phyloP scores from a whole-genome alignment of 2,797 vertebrate species.

The Emydoidea blandingii region DNA sequence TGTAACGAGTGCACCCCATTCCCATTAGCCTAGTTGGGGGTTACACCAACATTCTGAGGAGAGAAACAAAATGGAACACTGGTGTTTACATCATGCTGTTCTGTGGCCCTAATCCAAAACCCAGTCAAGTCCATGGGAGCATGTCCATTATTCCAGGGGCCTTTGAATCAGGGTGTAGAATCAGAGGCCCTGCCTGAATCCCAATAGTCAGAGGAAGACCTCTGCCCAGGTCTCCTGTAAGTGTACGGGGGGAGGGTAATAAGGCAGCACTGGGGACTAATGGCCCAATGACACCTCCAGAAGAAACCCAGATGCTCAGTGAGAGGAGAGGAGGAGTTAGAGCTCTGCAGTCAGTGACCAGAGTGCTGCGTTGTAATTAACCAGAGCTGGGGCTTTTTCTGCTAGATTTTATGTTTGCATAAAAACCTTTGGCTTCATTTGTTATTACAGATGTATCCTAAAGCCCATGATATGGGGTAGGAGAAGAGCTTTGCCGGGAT shows the following conservation, averaged over 20 bases:
- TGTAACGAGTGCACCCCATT: background rate
- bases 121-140: background rate
- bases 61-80: background rate
- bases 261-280: background rate
- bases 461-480: too few relatives aligned
- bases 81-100: too few relatives aligned
- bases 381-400: too few relatives aligned
- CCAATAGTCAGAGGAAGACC: too few relatives aligned
- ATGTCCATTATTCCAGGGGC: background rate
- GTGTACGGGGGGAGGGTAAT: background rate
- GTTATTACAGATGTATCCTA: background rate
- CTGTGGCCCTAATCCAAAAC: background rate
- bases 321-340: background rate
- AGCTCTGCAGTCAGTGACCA: background rate
- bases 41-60: background rate
- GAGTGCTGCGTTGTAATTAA: background rate
- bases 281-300: background rate
- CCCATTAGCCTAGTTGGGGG: background rate
- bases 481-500: background rate
- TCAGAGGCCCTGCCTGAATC: background rate
- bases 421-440: background rate
- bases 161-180: background rate
- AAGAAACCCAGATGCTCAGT: background rate
- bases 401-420: background rate
- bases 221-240: background rate